Evolutionary conservation across 2,888 invertebrate genomes (phyloP), one percentile per base, ranked within the genome.

Genomic region (Conops quadrifasciatus): DNA sequence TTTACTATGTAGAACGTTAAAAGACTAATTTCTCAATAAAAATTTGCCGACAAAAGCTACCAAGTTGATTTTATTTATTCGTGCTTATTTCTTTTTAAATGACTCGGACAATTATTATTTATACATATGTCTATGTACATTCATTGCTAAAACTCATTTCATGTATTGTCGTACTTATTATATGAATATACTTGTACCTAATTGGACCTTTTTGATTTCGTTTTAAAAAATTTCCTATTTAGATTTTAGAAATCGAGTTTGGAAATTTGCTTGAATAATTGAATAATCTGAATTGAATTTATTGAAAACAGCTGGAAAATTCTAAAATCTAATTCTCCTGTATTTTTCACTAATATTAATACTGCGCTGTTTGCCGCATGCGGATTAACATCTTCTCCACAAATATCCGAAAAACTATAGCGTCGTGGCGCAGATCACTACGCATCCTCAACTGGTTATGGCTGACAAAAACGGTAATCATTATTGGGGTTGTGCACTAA

Each of bases 391-490:
- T 36, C 36, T 36, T 36, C 49, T 49, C 16, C 83, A 85, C n/a
- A 16, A 47, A 24, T 26, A 66, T 26, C 82, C 78, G n/a, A 19
- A 49, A 49, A 49, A 13, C 19, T 24, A 71, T 80, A 89, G 89
- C 77, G 89, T 89, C 80, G 89, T 89, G 80, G 89, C 89, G 70
- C 89, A 88, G 79, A 87, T 90, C 80, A 85, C 85, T 72, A 83
- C 87, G 59, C 88, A 89, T 75, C 88, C 89, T 70, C 85, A 85
- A 74, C 76, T 84, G 73, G 89, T 90, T 67, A 89, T 90, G 62
- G 88, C 89, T 63, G 93, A 93, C 81, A 91, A 92, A 51, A 93
- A 93, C 83, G 93, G 93, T 77, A 94, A 93, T 88, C 93, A 93
- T 86, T 94, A 94, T 87, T 93, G 93, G 71, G 94, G 94, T 72